Percentiles rank a stretch among this genome's conserved stretches.
These are phyloP conservation scores for Neodiprion lecontei DNA, from an alignment of 1,140 invertebrate genomes.

Conservation along the genomic window DNA sequence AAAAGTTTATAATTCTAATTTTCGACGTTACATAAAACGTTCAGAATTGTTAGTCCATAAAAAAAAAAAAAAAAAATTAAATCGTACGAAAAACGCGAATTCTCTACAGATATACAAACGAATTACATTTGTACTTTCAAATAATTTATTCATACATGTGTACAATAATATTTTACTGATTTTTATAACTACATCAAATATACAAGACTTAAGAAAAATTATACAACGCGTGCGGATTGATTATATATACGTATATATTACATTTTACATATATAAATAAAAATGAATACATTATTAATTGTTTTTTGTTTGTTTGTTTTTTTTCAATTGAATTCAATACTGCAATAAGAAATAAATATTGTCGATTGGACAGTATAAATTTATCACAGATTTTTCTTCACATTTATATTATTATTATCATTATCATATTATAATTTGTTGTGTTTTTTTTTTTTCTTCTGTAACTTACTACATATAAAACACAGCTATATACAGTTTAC, in stretches of 20 bases:
- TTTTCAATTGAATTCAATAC: conserved; percentile 23
- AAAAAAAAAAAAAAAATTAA: too few relatives aligned
- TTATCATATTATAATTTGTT: conserved; percentile 31
- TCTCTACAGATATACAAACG: too few relatives aligned
- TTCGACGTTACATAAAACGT: too few relatives aligned
- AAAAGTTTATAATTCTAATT: too few relatives aligned
- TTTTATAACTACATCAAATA: conserved; percentile 22
- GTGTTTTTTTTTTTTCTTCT: conserved; percentile 22
- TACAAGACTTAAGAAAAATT: conserved; percentile 22
- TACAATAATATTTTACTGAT: conserved; percentile 3
- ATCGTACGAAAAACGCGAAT: too few relatives aligned
- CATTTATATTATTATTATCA: background rate
- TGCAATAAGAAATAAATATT: conserved; percentile 35
- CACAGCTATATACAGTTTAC: conserved; percentile 41
- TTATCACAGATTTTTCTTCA: conserved; percentile 48
- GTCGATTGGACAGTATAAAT: conserved; percentile 44
- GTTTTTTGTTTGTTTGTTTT: background rate
- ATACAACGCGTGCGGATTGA: too few relatives aligned
- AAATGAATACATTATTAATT: background rate
- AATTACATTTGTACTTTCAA: conserved; percentile 15
- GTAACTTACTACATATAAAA: conserved; percentile 26
- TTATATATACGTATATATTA: background rate
- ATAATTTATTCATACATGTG: conserved; percentile 23
- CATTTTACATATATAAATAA: background rate
- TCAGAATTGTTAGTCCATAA: too few relatives aligned